These are phyloP conservation scores for Centropyge bicolor DNA, from an alignment of 2,797 vertebrate genomes.

Conservation along the genomic window DNA sequence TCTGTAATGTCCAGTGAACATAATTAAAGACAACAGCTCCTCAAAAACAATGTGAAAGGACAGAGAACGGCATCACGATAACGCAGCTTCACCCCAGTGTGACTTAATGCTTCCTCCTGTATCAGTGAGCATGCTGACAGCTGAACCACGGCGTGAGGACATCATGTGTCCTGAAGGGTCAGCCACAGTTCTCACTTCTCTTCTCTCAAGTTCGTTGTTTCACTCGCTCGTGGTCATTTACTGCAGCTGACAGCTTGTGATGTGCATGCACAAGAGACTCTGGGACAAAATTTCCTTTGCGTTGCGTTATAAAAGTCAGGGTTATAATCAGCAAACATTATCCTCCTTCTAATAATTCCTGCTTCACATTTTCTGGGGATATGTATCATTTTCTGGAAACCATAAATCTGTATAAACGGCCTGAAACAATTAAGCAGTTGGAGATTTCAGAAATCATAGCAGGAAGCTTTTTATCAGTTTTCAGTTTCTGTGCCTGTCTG, in stretches of 20 bases:
- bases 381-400: not conserved
- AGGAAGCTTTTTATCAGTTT: conserved; percentile 21
- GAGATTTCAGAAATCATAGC: conserved; percentile 12
- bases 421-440: conserved; percentile 8
- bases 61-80: conserved; percentile 13
- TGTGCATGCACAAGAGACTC: not conserved
- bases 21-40: not conserved
- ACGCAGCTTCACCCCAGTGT: conserved; percentile 30
- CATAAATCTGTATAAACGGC: not conserved
- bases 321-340: not conserved
- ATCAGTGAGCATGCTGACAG: conserved; percentile 57
- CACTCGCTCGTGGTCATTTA: not conserved
- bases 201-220: conserved; percentile 51
- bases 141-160: conserved; percentile 48
- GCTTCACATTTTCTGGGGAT: not conserved
- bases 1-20: not conserved
- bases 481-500: conserved; percentile 35
- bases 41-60: not conserved
- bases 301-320: not conserved
- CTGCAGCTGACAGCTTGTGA: not conserved
- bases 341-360: too few relatives aligned
- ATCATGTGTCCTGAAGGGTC: conserved; percentile 64
- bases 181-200: conserved; percentile 65
- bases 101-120: conserved; percentile 19
- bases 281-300: not conserved